phyloP scores from a whole-genome alignment of 2,113 vertebrate genomes.

The Actenoides hombroni region DNA sequence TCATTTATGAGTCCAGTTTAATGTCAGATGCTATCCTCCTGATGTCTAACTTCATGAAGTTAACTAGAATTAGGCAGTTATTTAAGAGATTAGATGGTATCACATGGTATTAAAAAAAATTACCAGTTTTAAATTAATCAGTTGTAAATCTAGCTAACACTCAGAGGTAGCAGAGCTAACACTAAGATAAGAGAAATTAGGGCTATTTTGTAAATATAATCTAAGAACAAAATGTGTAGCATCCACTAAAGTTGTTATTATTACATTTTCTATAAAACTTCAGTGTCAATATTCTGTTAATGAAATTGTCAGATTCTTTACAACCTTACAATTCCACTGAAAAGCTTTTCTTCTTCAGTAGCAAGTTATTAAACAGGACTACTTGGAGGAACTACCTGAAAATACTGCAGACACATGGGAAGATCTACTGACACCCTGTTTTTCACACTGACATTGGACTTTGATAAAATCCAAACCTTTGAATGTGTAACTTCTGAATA shows the following conservation, averaged over 20 bases:
- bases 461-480: not conserved
- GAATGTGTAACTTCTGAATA: not conserved
- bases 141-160: not conserved
- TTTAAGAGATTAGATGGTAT: slow-evolving; percentile 35
- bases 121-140: not conserved
- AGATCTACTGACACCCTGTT: not conserved
- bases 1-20: slow-evolving; percentile 1
- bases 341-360: not conserved
- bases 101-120: not conserved
- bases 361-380: not conserved
- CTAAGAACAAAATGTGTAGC: not conserved
- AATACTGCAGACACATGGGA: not conserved
- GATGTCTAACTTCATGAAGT: slow-evolving; percentile 11
- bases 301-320: not conserved
- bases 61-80: not conserved
- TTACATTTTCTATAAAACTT: not conserved
- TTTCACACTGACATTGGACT: not conserved
- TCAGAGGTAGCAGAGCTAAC: not conserved
- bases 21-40: slow-evolving; percentile 1
- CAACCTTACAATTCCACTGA: not conserved
- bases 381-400: not conserved
- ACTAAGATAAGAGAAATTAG: not conserved
- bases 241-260: not conserved
- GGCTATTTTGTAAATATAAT: not conserved
- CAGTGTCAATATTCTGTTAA: not conserved